A percentile compares a stretch with the other conserved stretches of the same genome.
Conservation (phyloP, 2,113 vertebrate genomes). For the Oxyruncus cristatus region DNA sequence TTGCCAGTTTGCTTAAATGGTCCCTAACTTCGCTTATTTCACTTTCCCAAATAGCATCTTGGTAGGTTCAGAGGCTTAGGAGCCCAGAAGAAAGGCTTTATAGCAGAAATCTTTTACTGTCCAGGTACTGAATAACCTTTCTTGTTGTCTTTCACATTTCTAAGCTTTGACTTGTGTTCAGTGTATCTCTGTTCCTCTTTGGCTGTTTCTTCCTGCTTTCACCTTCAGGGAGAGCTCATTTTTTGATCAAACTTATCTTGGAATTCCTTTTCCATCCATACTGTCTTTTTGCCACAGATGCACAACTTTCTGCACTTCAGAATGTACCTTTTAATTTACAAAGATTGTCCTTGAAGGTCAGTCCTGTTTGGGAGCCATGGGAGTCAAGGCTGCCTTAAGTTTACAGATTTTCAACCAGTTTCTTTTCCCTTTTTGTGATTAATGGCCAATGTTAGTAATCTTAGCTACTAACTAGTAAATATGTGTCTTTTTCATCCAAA, state of each 20-base stretch:
- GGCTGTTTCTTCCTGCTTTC: not conserved
- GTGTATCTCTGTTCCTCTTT: not conserved
- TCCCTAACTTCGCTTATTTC: not conserved
- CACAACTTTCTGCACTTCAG: not conserved
- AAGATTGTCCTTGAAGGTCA: not conserved
- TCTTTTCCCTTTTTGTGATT: not conserved
- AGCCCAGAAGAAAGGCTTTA: not conserved
- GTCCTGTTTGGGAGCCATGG: not conserved
- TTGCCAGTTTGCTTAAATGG: not conserved
- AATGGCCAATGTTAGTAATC: not conserved
- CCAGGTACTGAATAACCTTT: not conserved
- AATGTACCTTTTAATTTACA: not conserved
- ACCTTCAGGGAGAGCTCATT: not conserved
- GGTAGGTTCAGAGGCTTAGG: not conserved
- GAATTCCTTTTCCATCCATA: not conserved
- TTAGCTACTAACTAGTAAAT: not conserved
- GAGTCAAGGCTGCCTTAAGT: not conserved
- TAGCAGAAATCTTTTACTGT: not conserved
- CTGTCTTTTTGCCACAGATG: not conserved
- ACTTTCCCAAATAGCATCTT: not conserved
- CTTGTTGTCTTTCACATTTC: not conserved
- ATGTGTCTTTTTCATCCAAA: not conserved
- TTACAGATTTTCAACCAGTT: not conserved
- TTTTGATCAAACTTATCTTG: not conserved
- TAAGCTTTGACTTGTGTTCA: not conserved